phyloP scores from a whole-genome alignment of 2,888 invertebrate species.

The Pristionchus exspectatus region DNA sequence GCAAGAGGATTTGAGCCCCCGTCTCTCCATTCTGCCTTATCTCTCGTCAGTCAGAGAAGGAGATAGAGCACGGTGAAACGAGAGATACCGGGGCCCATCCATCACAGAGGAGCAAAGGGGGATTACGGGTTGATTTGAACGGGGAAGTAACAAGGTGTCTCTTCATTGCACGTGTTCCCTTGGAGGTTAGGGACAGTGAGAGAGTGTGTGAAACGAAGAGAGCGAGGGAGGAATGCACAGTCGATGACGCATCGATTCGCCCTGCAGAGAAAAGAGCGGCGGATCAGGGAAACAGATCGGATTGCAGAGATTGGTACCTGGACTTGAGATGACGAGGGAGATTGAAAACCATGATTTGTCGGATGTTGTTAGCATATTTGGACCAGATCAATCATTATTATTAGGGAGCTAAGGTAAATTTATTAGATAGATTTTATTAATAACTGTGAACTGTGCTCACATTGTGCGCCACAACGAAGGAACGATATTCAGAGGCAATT shows the following conservation, averaged over 20 bases:
- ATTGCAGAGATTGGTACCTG: neutral
- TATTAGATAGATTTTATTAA: no score
- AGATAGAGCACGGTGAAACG: neutral
- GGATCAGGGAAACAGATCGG: conserved; percentile 1
- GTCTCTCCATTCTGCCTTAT: no score
- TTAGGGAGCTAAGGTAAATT: no score
- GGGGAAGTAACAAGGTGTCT: neutral
- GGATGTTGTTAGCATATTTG: no score
- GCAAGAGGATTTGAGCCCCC: no score
- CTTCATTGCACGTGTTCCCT: neutral
- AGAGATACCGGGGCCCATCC: neutral
- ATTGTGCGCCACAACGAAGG: no score
- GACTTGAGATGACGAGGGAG: neutral
- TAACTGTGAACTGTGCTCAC: no score
- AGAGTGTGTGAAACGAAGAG: neutral
- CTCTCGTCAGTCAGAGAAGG: neutral
- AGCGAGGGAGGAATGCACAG: neutral
- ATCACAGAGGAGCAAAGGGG: conserved; percentile 7
- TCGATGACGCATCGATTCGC: conserved; percentile 11
- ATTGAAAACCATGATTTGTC: neutral
- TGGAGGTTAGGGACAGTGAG: neutral
- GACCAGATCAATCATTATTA: no score
- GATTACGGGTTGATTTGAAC: conserved; percentile 28
- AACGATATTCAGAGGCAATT: no score
- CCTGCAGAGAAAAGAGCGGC: neutral